Evolutionary conservation across 2,113 vertebrate species (phyloP), one percentile per base, ranked within the genome.

Genomic region (Eulacestoma nigropectus): DNA sequence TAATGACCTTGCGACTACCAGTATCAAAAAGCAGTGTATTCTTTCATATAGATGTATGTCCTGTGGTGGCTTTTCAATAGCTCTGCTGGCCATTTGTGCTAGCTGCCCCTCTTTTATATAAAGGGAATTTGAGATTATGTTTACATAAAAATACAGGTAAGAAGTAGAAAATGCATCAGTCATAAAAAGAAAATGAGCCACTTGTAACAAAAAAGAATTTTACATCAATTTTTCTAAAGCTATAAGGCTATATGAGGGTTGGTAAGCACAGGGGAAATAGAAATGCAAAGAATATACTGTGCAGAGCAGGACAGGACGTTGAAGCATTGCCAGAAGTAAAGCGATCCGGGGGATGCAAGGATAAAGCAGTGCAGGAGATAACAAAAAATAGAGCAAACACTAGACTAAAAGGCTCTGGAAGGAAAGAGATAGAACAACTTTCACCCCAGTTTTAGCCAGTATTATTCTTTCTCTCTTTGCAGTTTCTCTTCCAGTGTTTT

Each of bases 51-150:
- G 90, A 77, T 67, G 52, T 80, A 52, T 80, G 73, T 96, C 96
- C 95, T 90, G 85, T 78, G 92, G 95, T 93, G 93, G 95, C 47
- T 94, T 96, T 91, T 96, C 90, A 95, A 93, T 86, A 94, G 92
- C 95, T 92, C 93, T 90, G 91, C 93, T 95, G 90, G 95, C 75
- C 92, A 92, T 84, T 96, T 95, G 50, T 95, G 50, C 75, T 90
- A 74, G 90, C 82, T 92, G 82, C 42, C 59, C 56, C 68, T 84
- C 68, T 94, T 59, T 80, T 44, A 47, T 80, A 52, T 19, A 57
- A 86, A 89, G 39, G 44, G 76, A 96, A 87, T 65, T 67, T 81
- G 68, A 92, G 91, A 84, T 88, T 1, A 49, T 93, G 82, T 93
- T 93, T 96, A 79, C 82, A 93, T 92, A 93, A 62, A 91, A 90